A percentile compares a stretch with the other conserved stretches of the same genome.
These are phyloP conservation scores for Manis crassicaudata DNA, from an alignment of 2,797 vertebrate genomes.

Conservation along the genomic window DNA sequence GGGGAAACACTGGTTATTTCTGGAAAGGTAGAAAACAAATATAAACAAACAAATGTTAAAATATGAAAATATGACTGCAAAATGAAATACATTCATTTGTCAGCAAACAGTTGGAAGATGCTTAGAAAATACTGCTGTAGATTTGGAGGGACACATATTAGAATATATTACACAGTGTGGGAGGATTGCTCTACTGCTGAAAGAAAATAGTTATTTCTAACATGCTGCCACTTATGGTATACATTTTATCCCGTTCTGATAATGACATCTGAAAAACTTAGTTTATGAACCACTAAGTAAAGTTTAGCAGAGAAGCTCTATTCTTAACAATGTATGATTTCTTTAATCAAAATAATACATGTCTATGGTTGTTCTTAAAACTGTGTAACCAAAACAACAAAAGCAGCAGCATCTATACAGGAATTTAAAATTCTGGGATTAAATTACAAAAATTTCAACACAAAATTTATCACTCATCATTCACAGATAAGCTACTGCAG, in stretches of 20 bases:
- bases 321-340: conserved; percentile 9
- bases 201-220: conserved; percentile 61
- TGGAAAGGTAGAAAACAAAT: conserved; percentile 20
- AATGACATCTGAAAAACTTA: background rate
- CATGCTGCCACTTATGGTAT: background rate
- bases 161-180: conserved; percentile 64
- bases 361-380: background rate
- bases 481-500: background rate
- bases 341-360: background rate
- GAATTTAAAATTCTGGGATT: conserved; percentile 25
- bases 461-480: background rate
- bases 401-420: background rate
- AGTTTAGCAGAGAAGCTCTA: background rate
- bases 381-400: background rate
- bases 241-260: conserved; percentile 13
- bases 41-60: conserved; percentile 42
- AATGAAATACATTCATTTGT: conserved; percentile 63
- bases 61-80: conserved; percentile 33
- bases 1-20: background rate
- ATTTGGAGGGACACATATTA: conserved; percentile 60
- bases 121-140: conserved; percentile 59
- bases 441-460: conserved; percentile 4
- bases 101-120: conserved; percentile 65
- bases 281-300: conserved; percentile 24
- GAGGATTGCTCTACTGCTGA: conserved; percentile 44